A percentile compares a stretch with the other conserved stretches of the same genome.
Conservation (phyloP, 2,888 invertebrate species). For the Dicycla oo region DNA sequence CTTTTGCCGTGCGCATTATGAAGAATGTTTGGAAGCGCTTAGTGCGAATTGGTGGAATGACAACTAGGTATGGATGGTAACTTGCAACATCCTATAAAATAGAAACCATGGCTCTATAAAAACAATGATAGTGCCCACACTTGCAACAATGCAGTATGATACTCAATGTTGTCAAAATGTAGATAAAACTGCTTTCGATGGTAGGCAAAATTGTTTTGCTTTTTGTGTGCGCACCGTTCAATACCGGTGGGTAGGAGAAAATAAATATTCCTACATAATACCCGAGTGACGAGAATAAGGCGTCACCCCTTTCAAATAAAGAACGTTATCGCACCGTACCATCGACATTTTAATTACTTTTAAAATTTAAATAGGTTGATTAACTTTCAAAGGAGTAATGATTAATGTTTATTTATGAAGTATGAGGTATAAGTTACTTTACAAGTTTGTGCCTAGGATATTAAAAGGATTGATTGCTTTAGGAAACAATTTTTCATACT, state of each 20-base stretch:
- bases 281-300: constrained; percentile 29
- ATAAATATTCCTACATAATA: neutral
- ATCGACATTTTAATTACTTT: constrained; percentile 62
- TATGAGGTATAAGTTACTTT: constrained; percentile 54
- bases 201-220: neutral
- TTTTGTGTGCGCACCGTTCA: too few species aligned
- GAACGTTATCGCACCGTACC: constrained; percentile 38
- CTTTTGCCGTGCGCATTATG: too few species aligned
- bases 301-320: constrained; percentile 39
- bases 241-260: neutral
- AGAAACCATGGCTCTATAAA: neutral
- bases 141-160: neutral
- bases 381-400: constrained; percentile 52
- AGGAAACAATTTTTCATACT: constrained; percentile 58
- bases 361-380: constrained; percentile 56
- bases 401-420: constrained; percentile 59
- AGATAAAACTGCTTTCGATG: neutral
- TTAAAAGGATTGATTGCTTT: constrained; percentile 58
- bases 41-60: too few species aligned
- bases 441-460: constrained; percentile 39
- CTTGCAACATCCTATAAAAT: neutral
- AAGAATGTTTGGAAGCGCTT: too few species aligned
- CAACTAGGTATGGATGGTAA: too few species aligned
- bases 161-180: neutral
- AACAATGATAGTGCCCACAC: too few species aligned